phyloP scores from a whole-genome alignment of 2,888 invertebrate genomes.

The Drosophila histrio region DNA sequence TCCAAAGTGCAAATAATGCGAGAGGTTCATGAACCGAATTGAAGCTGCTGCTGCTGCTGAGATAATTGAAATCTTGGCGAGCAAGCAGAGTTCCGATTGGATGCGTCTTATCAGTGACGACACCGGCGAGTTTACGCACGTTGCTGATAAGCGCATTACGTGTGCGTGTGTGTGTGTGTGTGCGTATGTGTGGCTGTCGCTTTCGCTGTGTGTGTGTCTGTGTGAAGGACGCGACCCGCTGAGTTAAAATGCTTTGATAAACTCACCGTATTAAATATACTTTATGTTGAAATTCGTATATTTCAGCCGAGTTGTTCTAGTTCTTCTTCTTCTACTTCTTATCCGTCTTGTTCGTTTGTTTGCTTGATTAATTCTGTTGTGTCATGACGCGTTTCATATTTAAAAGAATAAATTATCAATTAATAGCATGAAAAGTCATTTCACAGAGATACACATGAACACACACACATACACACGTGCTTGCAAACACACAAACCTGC shows the following conservation, averaged over 20 bases:
- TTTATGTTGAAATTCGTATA: neutral
- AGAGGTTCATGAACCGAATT: no score
- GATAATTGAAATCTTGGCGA: no score
- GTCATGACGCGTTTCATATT: conserved; percentile 39
- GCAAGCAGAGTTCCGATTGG: neutral
- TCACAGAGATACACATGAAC: conserved; percentile 7
- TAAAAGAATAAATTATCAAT: conserved; percentile 27
- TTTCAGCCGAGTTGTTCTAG: neutral
- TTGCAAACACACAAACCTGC: neutral
- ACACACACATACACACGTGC: conserved; percentile 10
- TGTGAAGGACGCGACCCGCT: neutral
- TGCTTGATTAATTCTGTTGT: conserved; percentile 27
- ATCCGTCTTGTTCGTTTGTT: neutral
- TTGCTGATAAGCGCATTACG: conserved; percentile 6
- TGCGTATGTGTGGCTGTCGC: no score
- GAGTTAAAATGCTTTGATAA: neutral
- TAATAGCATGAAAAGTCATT: conserved; percentile 16
- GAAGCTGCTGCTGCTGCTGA: no score
- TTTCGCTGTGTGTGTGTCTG: conserved; percentile 7
- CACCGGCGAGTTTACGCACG: neutral
- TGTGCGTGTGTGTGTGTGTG: neutral
- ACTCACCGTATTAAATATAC: conserved; percentile 11
- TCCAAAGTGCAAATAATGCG: no score
- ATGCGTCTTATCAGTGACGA: neutral
- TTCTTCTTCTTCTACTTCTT: neutral